Conservation (phyloP, 2,888 invertebrate species). For the Idaea biselata region DNA sequence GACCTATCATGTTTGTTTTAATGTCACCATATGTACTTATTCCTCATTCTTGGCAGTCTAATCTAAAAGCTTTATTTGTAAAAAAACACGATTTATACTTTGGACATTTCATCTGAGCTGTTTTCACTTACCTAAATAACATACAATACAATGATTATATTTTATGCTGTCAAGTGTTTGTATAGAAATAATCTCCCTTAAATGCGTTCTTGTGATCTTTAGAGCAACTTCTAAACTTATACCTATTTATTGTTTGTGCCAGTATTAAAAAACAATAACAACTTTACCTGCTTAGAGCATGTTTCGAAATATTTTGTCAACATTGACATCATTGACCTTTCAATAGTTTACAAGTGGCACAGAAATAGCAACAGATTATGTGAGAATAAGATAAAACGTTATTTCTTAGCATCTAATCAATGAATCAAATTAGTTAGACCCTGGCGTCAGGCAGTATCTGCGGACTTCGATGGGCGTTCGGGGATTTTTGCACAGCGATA, state of each 20-base stretch:
- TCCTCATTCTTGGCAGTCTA: too few species aligned
- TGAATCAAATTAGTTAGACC: too few species aligned
- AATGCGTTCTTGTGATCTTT: neutral
- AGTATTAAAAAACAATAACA: conserved; percentile 1
- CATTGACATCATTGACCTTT: conserved; percentile 36
- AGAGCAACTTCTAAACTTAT: neutral
- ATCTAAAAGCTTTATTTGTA: too few species aligned
- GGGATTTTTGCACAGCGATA: too few species aligned
- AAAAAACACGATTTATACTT: too few species aligned
- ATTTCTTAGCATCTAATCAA: neutral
- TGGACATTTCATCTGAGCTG: too few species aligned
- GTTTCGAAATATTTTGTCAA: conserved; percentile 25
- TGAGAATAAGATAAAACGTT: neutral
- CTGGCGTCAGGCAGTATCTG: too few species aligned
- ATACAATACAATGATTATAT: too few species aligned
- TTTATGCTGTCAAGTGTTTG: neutral
- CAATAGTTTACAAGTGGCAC: conserved; percentile 22
- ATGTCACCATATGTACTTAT: too few species aligned
- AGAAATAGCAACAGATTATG: neutral
- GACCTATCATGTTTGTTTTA: too few species aligned
- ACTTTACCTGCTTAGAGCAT: neutral
- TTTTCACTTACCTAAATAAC: too few species aligned
- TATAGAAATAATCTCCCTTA: neutral
- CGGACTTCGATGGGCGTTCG: too few species aligned
- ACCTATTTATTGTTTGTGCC: neutral